These are phyloP conservation scores for Morone saxatilis DNA, from an alignment of 2,113 vertebrate genomes.

Conservation along the genomic window DNA sequence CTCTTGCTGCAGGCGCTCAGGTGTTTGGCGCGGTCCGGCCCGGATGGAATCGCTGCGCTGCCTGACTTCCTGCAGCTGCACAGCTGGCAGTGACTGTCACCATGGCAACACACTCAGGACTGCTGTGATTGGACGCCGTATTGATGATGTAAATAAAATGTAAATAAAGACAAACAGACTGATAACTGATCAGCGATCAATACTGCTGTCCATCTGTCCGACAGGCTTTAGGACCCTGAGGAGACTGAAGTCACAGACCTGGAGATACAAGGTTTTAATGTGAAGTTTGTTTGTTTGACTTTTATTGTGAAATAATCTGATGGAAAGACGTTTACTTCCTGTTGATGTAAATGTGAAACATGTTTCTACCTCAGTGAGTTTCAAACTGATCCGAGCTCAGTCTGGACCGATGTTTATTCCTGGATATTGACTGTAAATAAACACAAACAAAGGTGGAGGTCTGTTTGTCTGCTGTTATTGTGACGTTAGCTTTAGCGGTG, in stretches of 20 bases:
- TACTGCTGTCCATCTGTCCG: not conserved
- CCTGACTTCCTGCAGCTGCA: slow-evolving; percentile 90
- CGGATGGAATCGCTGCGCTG: slow-evolving; percentile 86
- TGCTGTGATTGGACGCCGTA: slow-evolving; percentile 11
- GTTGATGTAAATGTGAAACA: no score
- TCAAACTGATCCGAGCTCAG: no score
- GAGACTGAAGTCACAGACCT: not conserved
- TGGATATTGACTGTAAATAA: no score
- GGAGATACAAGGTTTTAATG: not conserved
- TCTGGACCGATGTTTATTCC: no score
- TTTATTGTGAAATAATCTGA: no score
- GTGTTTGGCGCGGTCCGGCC: slow-evolving; percentile 88
- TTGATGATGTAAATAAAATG: slow-evolving; percentile 39
- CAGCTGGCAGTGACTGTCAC: slow-evolving; percentile 66
- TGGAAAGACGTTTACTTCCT: no score
- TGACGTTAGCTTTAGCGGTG: no score
- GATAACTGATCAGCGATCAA: not conserved
- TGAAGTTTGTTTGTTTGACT: not conserved
- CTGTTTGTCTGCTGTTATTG: no score
- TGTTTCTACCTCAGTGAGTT: no score
- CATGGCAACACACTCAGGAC: slow-evolving; percentile 20
- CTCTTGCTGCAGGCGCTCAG: slow-evolving; percentile 91
- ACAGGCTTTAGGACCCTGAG: not conserved
- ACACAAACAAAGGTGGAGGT: no score
- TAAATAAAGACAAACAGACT: slow-evolving; percentile 34